Evolutionary conservation across 1,140 invertebrate species (phyloP), one percentile per base, ranked within the genome.

Genomic region (Heliconius eleuchia): DNA sequence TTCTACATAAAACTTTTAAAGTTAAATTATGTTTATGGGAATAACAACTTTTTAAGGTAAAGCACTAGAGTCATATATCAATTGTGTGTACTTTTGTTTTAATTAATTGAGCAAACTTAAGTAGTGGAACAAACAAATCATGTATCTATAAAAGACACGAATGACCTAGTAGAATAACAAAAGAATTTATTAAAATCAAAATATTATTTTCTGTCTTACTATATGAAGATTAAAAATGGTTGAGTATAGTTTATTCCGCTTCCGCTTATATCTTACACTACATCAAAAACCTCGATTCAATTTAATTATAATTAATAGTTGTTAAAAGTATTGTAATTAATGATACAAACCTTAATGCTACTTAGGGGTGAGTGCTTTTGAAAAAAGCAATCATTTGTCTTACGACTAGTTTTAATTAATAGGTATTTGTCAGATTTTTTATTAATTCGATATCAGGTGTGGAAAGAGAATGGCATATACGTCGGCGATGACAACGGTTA

Each of bases 261-360:
- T 34, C 16, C 70, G 60, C 79, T 79, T 66, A 55, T 77, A 23
- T 71, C 71, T 87, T 84, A 73, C 5, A 74, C 83, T 83, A 79
- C 39, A 70, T 70, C 57, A 39, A 73, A 82, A 81, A 77, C 80
- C 86, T 89, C 84, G 82, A 87, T 88, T 85, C 84, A 79, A 86
- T 85, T 89, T 91, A 92, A 92, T 92, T 88, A 92, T 89, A 88
- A 92, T 92, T 90, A 90, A 92, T 92, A 90, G 85, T 83, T 80
- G 82, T 83, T 86, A 89, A 84, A 85, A 86, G 80, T 37, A 85
- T 87, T 86, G 89, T 89, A 88, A 90, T 89, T 89, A 90, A 91
- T 89, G 87, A 87, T 90, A 86, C 86, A 88, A 88, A 87, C 83
- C 83, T 79, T 85, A 76, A 79, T 73, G 87, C 88, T 87, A 92